Evolutionary conservation across 2,113 vertebrate genomes (phyloP).

Genomic region (Oostethus manadensis): DNA sequence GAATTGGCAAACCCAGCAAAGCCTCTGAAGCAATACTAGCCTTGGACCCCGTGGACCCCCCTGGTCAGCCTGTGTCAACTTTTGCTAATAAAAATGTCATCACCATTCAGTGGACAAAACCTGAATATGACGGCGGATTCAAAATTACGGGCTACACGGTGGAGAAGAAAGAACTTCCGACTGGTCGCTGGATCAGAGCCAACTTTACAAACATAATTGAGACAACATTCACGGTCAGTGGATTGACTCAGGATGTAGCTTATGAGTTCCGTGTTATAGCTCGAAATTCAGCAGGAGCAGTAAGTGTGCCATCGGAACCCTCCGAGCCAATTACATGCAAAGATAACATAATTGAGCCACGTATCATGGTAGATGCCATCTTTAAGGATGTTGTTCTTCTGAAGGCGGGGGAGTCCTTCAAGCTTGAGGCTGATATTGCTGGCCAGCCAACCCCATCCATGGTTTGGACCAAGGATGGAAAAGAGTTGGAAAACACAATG

Average conservation of each 20-base stretch:
- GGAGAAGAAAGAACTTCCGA: constrained; percentile 91
- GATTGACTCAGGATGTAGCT: constrained; percentile 86
- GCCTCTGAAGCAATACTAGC: constrained; percentile 88
- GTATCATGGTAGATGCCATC: constrained; percentile 90
- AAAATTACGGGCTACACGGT: constrained; percentile 96
- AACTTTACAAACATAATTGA: constrained; percentile 97
- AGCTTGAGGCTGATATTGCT: constrained; percentile 90
- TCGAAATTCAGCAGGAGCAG: constrained; percentile 88
- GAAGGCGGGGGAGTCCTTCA: constrained; percentile 91
- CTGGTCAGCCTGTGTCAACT: constrained; percentile 85
- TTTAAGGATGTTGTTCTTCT: constrained; percentile 86
- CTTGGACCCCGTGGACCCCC: constrained; percentile 92
- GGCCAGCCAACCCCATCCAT: constrained; percentile 90
- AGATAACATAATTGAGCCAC: constrained; percentile 91
- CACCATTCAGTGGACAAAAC: constrained; percentile 91
- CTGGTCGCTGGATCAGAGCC: constrained; percentile 91
- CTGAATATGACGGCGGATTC: constrained; percentile 95
- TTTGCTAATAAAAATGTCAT: constrained; percentile 88
- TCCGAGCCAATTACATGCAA: constrained; percentile 90
- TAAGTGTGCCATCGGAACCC: constrained; percentile 89
- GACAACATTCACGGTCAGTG: constrained; percentile 92
- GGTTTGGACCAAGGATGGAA: constrained; percentile 93
- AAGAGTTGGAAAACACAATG: constrained; percentile 86
- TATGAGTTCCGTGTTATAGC: constrained; percentile 95
- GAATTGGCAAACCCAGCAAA: constrained; percentile 94